Evolutionary conservation across 2,113 vertebrate species (phyloP).

Genomic region (Mesembrinibis cayennensis): DNA sequence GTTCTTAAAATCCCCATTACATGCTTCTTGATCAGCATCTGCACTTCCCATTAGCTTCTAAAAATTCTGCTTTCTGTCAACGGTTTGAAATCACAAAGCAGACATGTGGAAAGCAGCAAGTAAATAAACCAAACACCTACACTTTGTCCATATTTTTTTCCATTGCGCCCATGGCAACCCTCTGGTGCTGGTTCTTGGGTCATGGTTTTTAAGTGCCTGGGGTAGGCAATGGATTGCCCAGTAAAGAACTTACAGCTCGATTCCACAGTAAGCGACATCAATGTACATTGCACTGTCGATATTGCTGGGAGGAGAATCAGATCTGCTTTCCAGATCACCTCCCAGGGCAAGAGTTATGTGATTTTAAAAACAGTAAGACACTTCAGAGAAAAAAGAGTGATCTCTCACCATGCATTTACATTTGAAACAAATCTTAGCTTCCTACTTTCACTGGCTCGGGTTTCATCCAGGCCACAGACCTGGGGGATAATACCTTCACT

Average conservation of each 20-base stretch:
- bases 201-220: not conserved
- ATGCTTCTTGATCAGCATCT: not conserved
- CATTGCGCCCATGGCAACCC: not conserved
- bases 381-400: not conserved
- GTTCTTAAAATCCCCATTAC: not conserved
- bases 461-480: not conserved
- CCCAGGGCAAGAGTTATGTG: not conserved
- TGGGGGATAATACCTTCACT: not conserved
- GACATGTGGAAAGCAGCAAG: not conserved
- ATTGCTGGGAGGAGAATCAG: not conserved
- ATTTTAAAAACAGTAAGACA: not conserved
- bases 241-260: not conserved
- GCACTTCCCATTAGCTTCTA: not conserved
- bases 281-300: rapidly evolving
- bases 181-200: not conserved
- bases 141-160: not conserved
- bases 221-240: not conserved
- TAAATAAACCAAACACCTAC: not conserved
- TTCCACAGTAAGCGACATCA: not conserved
- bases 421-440: not conserved
- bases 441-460: not conserved
- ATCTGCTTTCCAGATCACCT: not conserved
- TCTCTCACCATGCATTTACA: not conserved
- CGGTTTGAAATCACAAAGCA: not conserved
- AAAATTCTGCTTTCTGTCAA: not conserved